These are phyloP conservation scores for Xanthia icteritia DNA, from an alignment of 2,888 invertebrate genomes.

Conservation along the genomic window DNA sequence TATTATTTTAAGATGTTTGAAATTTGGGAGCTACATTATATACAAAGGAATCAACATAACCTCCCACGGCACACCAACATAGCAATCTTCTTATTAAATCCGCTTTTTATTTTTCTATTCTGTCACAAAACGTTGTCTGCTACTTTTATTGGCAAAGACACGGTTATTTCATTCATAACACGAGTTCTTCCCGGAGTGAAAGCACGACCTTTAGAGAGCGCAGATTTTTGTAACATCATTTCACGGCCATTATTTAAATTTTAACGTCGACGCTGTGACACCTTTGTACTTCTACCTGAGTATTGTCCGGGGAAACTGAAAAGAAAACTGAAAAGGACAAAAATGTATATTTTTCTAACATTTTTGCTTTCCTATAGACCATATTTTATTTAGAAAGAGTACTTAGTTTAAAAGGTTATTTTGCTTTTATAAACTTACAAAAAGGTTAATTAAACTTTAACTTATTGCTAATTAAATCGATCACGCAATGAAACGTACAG, in stretches of 20 bases:
- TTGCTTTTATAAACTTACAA: background rate
- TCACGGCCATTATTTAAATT: conserved; percentile 57
- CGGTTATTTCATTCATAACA: conserved; percentile 40
- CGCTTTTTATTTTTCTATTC: background rate
- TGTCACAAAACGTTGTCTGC: background rate
- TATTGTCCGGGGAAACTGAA: conserved; percentile 44
- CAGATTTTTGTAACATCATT: conserved; percentile 56
- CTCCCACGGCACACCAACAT: too few species aligned
- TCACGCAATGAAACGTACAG: background rate
- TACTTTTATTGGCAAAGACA: conserved; percentile 8
- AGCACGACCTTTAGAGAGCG: conserved; percentile 9
- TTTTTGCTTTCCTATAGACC: background rate
- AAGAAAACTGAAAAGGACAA: conserved; percentile 26
- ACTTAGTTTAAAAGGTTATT: background rate
- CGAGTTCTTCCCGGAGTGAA: background rate
- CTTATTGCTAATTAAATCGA: background rate
- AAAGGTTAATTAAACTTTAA: background rate
- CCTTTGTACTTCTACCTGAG: conserved; percentile 32
- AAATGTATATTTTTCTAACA: conserved; percentile 5
- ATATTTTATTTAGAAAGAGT: conserved; percentile 14
- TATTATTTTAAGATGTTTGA: too few species aligned
- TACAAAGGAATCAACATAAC: too few species aligned
- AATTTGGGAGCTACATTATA: too few species aligned
- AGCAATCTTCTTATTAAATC: background rate
- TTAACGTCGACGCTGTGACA: conserved; percentile 50